phyloP scores from a whole-genome alignment of 1,140 invertebrate species.

The Bombus superbus region DNA sequence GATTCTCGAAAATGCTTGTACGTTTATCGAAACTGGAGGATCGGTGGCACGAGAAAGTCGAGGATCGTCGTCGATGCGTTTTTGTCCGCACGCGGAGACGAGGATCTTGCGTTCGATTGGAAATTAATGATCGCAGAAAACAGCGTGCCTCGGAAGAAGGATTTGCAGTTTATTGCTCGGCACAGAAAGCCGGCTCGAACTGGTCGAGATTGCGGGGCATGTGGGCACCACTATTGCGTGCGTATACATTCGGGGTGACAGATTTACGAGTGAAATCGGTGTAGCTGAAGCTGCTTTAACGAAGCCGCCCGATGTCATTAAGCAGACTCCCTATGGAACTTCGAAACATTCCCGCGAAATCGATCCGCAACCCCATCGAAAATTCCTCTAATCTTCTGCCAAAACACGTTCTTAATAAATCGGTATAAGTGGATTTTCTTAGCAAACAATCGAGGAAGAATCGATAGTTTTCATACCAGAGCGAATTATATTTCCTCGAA shows the following conservation, averaged over 20 bases:
- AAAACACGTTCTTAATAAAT: too few relatives aligned
- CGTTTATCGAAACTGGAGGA: not conserved
- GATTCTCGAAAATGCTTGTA: not conserved
- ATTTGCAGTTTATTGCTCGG: constrained; percentile 67
- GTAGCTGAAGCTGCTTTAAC: constrained; percentile 61
- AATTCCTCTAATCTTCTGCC: not conserved
- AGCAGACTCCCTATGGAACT: constrained; percentile 40
- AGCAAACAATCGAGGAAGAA: too few relatives aligned
- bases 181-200: constrained; percentile 52
- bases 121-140: constrained; percentile 64
- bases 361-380: constrained; percentile 14
- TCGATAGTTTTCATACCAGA: too few relatives aligned
- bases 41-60: not conserved
- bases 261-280: constrained; percentile 73
- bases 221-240: constrained; percentile 60
- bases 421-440: too few relatives aligned
- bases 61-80: constrained; percentile 1
- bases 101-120: constrained; percentile 46
- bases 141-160: constrained; percentile 49
- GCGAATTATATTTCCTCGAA: too few relatives aligned
- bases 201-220: constrained; percentile 61
- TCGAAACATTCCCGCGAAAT: constrained; percentile 36
- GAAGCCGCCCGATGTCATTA: constrained; percentile 65
- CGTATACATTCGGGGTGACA: constrained; percentile 63
- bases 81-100: not conserved